Base-by-base conservation (phyloP, 2,113 vertebrate genomes). In the Odobenus rosmarus region DNA sequence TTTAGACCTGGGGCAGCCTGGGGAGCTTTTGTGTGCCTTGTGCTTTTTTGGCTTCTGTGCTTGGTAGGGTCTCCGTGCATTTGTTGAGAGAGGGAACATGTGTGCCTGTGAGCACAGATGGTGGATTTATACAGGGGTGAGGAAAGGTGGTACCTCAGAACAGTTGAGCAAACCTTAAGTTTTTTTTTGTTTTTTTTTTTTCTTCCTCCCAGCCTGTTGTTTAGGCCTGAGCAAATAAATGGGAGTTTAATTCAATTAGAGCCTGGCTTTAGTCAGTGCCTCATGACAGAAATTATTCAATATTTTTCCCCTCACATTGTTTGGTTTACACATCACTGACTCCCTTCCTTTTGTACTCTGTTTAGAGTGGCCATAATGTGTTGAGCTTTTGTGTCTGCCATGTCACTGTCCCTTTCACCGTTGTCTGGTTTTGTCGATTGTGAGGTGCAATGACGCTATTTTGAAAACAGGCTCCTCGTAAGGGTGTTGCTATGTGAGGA, bases 221-320 rank as follows among this genome's bases (percentile, higher is more conserved):
- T 99, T 98, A 98, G 98, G 99, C 99, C 99, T 99, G 99, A 98
- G 98, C 99, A 99, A 99, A 99, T 99, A 99, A 99, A 99, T 99
- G 99, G 99, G 99, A 99, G 99, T 99, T 99, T 99, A 99, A 99
- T 99, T 99, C 99, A 99, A 99, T 99, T 99, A 99, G 99, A 99
- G 99, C 99, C 99, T 98, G 99, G 99, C 99, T 99, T 99, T 99
- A 99, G 99, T 98, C 98, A 98, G 99, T 98, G 99, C 99, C 99
- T 99, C 99, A 99, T 99, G 99, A 99, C 99, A 99, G 99, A 99
- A 99, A 99, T 99, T 99, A 99, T 99, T 99, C 99, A 99, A 99
- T 99, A 99, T 99, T 99, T 99, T 98, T 98, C 98, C 98, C 98
- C 98, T 98, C 98, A 98, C 99, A 99, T 99, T 99, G 99, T 99